These are phyloP conservation scores for Yponomeuta malinellus DNA, from an alignment of 2,888 invertebrate species.

Conservation along the genomic window DNA sequence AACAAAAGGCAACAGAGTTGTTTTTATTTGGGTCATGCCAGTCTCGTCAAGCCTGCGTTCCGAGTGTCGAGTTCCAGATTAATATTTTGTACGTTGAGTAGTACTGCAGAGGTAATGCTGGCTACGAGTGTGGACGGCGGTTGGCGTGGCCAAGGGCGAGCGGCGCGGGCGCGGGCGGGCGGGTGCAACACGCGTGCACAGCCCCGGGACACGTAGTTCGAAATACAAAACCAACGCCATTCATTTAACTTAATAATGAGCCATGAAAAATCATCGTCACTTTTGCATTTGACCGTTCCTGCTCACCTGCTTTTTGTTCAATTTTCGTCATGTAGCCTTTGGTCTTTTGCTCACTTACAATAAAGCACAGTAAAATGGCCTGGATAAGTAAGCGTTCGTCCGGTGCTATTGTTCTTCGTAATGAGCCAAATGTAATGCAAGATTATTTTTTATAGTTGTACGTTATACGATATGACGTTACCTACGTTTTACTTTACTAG, in stretches of 20 bases:
- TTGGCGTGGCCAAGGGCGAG: constrained; percentile 1
- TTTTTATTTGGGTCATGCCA: constrained; percentile 51
- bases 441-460: constrained; percentile 34
- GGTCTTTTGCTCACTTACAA: constrained; percentile 51
- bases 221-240: constrained; percentile 50
- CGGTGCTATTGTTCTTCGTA: constrained; percentile 59
- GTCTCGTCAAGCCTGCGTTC: constrained; percentile 37
- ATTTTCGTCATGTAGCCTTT: constrained; percentile 55
- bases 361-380: constrained; percentile 57
- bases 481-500: constrained; percentile 10
- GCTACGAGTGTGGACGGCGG: background rate
- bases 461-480: constrained; percentile 35
- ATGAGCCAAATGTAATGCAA: constrained; percentile 46
- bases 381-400: constrained; percentile 59
- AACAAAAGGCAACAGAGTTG: constrained; percentile 51
- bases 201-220: constrained; percentile 38
- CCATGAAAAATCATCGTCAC: constrained; percentile 66
- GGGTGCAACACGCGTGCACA: constrained; percentile 31
- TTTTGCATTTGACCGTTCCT: constrained; percentile 51
- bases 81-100: constrained; percentile 38
- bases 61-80: constrained; percentile 51
- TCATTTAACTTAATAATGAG: constrained; percentile 66
- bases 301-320: constrained; percentile 52
- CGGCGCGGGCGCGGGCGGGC: constrained; percentile 7
- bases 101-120: background rate